Evolutionary conservation across 2,797 vertebrate genomes (phyloP).

Genomic region (Pachyuromys duprasi): DNA sequence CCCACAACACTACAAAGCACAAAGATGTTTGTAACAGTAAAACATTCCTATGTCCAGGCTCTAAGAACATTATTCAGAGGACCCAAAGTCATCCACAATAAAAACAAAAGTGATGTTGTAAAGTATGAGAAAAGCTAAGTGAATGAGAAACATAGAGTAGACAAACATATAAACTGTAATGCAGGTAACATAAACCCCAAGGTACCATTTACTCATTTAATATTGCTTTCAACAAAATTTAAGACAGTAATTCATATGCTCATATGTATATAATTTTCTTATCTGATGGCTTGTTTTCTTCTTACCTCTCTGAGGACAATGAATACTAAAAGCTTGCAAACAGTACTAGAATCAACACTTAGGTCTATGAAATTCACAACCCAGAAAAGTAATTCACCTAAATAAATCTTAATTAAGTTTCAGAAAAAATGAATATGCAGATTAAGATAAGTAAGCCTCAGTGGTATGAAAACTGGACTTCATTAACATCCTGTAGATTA

Average conservation of each 20-base stretch:
- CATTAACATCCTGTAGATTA: not conserved
- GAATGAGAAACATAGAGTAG: slow-evolving; percentile 38
- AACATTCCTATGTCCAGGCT: not conserved
- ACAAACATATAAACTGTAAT: not conserved
- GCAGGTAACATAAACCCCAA: not conserved
- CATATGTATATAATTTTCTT: slow-evolving; percentile 7
- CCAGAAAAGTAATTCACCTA: not conserved
- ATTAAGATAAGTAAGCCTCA: slow-evolving; percentile 9
- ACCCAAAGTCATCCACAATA: not conserved
- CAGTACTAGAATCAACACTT: not conserved
- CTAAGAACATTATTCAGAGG: not conserved
- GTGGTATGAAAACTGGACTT: not conserved
- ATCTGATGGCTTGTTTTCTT: not conserved
- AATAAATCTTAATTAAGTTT: not conserved
- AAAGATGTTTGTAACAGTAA: slow-evolving; percentile 46
- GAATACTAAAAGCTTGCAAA: not conserved
- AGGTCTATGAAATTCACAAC: not conserved
- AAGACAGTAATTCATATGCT: not conserved
- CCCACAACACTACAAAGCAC: not conserved
- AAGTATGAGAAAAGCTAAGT: not conserved
- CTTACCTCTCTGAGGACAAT: not conserved
- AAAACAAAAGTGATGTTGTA: not conserved
- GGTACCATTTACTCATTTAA: not conserved
- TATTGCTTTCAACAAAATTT: not conserved
- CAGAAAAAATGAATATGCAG: not conserved